These are phyloP conservation scores for Naso thynnoides DNA, from an alignment of 2,797 vertebrate genomes.

Conservation along the genomic window DNA sequence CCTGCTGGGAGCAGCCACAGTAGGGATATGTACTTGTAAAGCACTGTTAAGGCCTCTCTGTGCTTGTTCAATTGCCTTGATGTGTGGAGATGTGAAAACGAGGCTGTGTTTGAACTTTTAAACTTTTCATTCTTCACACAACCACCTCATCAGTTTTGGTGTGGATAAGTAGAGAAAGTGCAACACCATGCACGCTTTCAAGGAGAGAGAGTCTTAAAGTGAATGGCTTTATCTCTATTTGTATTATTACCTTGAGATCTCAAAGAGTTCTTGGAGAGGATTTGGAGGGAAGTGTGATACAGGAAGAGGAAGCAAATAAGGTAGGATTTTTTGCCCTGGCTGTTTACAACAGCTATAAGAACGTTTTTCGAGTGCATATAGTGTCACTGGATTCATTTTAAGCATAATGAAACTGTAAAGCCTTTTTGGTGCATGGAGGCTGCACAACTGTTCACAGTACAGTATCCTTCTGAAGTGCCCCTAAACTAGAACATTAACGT, in stretches of 20 bases:
- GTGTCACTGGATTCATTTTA: too few species aligned
- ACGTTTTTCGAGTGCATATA: too few species aligned
- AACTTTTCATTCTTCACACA: slow-evolving; percentile 1
- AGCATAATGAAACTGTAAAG: too few species aligned
- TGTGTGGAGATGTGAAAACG: background rate
- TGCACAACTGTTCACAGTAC: background rate
- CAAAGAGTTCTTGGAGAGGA: background rate
- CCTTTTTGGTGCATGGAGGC: too few species aligned
- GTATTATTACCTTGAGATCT: background rate
- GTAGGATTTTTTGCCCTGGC: background rate
- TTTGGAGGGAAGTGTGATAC: background rate
- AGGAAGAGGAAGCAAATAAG: background rate
- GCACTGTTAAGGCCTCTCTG: background rate
- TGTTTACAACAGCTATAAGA: too few species aligned
- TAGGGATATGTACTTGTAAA: background rate
- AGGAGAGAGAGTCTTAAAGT: background rate
- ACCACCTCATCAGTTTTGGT: background rate
- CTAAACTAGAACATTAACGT: background rate
- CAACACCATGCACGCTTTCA: background rate
- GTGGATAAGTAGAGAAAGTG: background rate
- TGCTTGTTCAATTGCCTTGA: background rate
- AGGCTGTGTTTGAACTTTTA: slow-evolving; percentile 1
- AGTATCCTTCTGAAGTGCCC: slow-evolving; percentile 7
- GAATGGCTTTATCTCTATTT: background rate
- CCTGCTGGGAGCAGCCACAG: background rate